phyloP scores from a whole-genome alignment of 2,113 vertebrate species.

The Oncorhynchus kisutch region DNA sequence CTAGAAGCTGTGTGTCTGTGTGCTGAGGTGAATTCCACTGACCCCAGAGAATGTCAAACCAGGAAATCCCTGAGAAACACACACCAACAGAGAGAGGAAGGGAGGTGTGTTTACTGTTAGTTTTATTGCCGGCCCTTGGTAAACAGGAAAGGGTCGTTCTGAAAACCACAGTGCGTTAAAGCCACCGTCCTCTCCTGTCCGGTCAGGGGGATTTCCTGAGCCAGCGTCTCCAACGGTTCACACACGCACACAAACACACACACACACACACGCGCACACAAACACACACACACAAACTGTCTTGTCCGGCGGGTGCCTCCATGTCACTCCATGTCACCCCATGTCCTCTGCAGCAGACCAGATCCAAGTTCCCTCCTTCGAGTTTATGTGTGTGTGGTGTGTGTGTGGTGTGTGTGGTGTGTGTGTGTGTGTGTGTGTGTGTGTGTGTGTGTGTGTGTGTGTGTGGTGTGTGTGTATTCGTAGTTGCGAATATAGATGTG shows the following conservation, averaged over 20 bases:
- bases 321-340: conserved; percentile 22
- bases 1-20: conserved; percentile 23
- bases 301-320: conserved; percentile 17
- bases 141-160: conserved; percentile 59
- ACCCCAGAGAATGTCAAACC: conserved; percentile 38
- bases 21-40: conserved; percentile 17
- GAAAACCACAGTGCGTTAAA: conserved; percentile 37
- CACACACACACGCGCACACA: too few relatives aligned
- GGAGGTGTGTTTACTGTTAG: conserved; percentile 45
- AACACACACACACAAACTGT: not conserved
- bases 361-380: conserved; percentile 50
- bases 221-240: conserved; percentile 15
- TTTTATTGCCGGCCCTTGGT: conserved; percentile 35
- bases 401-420: conserved; percentile 1
- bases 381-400: conserved; percentile 2
- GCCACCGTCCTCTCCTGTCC: conserved; percentile 22
- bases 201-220: conserved; percentile 56
- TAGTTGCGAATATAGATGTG: not conserved
- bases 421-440: conserved; percentile 1
- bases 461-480: not conserved
- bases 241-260: too few relatives aligned
- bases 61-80: conserved; percentile 42
- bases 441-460: not conserved
- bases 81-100: conserved; percentile 29
- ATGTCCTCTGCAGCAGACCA: conserved; percentile 9